Evolutionary conservation across 2,797 vertebrate species (phyloP).

Genomic region (Rhinella marina): DNA sequence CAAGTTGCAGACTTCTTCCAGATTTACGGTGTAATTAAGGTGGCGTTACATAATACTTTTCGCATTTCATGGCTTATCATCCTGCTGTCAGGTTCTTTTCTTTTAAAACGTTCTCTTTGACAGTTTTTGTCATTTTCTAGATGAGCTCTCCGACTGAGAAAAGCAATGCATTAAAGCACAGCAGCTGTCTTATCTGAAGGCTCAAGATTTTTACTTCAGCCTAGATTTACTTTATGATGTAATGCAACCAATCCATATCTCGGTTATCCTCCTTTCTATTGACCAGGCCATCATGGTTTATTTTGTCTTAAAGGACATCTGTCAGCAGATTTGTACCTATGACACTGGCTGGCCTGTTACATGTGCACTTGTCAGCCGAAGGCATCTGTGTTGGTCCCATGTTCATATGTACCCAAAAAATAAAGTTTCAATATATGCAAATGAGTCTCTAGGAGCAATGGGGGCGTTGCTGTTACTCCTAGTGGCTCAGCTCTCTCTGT

Average conservation of each 20-base stretch:
- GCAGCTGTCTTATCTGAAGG: neutral
- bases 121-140: neutral
- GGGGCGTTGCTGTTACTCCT: too few species aligned
- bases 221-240: neutral
- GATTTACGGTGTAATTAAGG: neutral
- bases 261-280: too few species aligned
- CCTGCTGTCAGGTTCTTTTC: neutral
- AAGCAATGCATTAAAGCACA: neutral
- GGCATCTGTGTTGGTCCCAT: too few species aligned
- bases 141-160: neutral
- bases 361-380: too few species aligned
- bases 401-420: too few species aligned
- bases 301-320: too few species aligned
- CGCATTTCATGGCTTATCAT: neutral
- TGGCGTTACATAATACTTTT: neutral
- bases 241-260: neutral
- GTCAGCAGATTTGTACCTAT: too few species aligned
- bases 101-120: neutral
- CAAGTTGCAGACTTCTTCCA: neutral
- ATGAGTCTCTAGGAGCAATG: too few species aligned
- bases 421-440: too few species aligned
- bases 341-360: too few species aligned
- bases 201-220: neutral
- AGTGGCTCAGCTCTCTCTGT: too few species aligned
- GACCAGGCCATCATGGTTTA: too few species aligned